Evolutionary conservation across 2,113 vertebrate genomes (phyloP), one percentile per base, ranked within the genome.

Genomic region (Myanophis thanlyinensis): DNA sequence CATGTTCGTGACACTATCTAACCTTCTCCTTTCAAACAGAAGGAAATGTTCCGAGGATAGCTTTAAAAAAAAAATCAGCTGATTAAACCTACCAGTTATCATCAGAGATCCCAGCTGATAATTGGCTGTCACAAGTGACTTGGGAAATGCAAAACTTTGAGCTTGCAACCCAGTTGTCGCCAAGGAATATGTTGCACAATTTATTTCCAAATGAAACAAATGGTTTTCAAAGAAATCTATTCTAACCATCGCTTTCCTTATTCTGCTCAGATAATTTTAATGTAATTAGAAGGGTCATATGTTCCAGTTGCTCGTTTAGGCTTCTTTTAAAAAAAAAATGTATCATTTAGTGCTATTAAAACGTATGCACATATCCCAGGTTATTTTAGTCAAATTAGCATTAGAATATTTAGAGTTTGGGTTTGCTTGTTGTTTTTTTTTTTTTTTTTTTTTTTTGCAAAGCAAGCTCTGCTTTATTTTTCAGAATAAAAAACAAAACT

Each of bases 141-240:
- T 92, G 49, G 89, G 59, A 93, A 95, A 40, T 0, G 94, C 22
- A 92, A 56, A 85, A 88, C 90, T 95, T 96, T 94, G 87, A 90
- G 85, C 84, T 96, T 95, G 84, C 87, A 95, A 80, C 93, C 67
- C 44, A 96, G 93, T 93, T 94, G 94, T 92, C 93, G n/a, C 80
- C 80, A 89, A 51, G 13, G 4, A 80, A 95, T 88, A 89, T 85
- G 47, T 91, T 85, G 89, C 89, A 88, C 47, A 93, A 49, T 89
- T 89, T 91, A 91, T 54, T 92, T 95, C 84, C 91, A 94, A 94
- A 95, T 13, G 13, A 91, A 96, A 95, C 51, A 94, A 95, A 90
- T 27, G 91, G 91, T 20, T 94, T 92, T 84, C 52, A 87, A 89
- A 94, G 0, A 91, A 94, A 93, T 94, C 51, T 91, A 30, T 91